These are phyloP conservation scores for Lasioglossum marginatum DNA, from an alignment of 2,888 invertebrate genomes.

Conservation along the genomic window DNA sequence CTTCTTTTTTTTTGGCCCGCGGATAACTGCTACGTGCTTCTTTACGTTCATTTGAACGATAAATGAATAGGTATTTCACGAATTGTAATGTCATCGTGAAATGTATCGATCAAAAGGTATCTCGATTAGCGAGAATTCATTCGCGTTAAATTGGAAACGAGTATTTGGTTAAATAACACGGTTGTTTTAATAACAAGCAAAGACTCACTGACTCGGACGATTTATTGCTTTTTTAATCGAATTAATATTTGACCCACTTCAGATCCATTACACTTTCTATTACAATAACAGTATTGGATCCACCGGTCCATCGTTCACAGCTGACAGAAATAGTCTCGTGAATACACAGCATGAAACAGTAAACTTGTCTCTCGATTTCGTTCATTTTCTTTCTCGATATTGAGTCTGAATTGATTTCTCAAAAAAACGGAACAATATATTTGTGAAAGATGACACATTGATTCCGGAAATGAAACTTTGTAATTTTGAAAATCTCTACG, in stretches of 20 bases:
- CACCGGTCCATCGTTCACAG: neutral
- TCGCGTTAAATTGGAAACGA: neutral
- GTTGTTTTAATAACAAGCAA: neutral
- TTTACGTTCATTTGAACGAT: neutral
- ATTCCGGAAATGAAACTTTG: too few species aligned
- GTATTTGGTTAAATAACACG: neutral
- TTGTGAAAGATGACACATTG: neutral
- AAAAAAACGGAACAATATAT: neutral
- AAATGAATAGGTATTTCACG: neutral
- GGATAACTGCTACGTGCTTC: too few species aligned
- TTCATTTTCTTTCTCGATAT: neutral
- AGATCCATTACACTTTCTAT: conserved; percentile 2
- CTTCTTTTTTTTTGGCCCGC: neutral
- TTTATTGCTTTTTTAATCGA: conserved; percentile 12
- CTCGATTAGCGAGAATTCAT: neutral
- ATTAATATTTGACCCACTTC: neutral
- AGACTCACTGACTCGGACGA: neutral
- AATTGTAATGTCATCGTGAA: neutral
- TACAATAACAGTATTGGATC: neutral
- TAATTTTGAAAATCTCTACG: neutral
- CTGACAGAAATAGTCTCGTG: neutral
- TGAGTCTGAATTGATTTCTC: neutral
- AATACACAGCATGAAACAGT: neutral
- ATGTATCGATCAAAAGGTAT: neutral
- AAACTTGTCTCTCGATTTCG: neutral